These are phyloP conservation scores for Erethizon dorsatum DNA, from an alignment of 2,797 vertebrate species.

Conservation along the genomic window DNA sequence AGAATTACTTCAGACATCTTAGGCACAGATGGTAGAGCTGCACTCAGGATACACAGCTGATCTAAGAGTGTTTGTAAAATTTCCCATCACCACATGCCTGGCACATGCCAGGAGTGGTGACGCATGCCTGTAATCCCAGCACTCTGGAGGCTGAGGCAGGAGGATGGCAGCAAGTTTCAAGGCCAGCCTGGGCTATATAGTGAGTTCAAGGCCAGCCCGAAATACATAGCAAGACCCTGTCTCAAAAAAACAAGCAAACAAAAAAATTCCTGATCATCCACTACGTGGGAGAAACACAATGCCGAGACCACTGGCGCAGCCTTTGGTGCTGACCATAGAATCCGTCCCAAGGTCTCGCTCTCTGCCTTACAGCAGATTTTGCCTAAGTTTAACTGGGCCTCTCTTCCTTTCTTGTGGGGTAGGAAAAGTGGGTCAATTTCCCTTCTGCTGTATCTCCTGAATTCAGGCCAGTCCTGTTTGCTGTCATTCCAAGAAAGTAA, in stretches of 20 bases:
- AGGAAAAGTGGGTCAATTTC: not conserved
- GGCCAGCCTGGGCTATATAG: not conserved
- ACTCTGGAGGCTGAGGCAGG: not conserved
- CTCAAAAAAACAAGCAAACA: not conserved
- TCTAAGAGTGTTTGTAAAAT: not conserved
- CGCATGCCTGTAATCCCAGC: not conserved
- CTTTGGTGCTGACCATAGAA: not conserved
- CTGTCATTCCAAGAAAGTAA: conserved; percentile 55
- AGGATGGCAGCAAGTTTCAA: not conserved
- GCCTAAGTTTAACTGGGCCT: not conserved
- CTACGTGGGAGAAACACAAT: not conserved
- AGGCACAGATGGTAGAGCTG: not conserved
- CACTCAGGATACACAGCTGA: not conserved
- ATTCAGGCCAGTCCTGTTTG: not conserved
- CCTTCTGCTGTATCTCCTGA: not conserved
- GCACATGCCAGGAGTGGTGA: not conserved
- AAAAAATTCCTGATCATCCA: not conserved
- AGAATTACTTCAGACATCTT: conserved; percentile 30
- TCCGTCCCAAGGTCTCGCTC: not conserved
- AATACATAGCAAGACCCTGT: not conserved
- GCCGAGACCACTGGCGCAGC: not conserved
- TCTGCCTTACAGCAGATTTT: not conserved
- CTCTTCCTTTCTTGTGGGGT: not conserved
- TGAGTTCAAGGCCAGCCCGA: not conserved
- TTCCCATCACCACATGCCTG: not conserved